Evolutionary conservation across 2,888 invertebrate species (phyloP).

Genomic region (Lacanobia wlatinum): DNA sequence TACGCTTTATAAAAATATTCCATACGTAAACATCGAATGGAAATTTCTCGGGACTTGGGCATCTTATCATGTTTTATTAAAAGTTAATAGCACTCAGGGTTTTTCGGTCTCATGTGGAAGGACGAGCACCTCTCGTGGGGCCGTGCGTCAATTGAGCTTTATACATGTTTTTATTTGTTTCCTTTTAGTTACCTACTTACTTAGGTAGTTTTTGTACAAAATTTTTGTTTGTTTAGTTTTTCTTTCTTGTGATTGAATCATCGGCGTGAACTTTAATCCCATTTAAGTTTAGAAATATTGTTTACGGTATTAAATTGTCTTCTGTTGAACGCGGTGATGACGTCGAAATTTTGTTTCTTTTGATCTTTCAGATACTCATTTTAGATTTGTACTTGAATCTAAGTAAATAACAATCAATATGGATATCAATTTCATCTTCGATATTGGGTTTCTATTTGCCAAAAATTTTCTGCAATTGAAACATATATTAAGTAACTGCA

Average conservation of each 20-base stretch:
- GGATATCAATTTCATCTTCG: not conserved
- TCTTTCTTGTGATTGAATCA: not conserved
- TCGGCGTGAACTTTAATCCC: not conserved
- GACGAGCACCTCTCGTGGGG: conserved; percentile 59
- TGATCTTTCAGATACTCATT: not conserved
- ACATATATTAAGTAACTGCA: not conserved
- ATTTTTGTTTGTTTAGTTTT: conserved; percentile 20
- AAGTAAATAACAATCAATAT: not conserved
- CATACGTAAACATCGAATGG: conserved; percentile 17
- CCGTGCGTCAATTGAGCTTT: conserved; percentile 63
- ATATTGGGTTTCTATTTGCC: not conserved
- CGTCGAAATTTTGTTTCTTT: not conserved
- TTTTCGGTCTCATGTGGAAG: conserved; percentile 51
- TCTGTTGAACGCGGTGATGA: not conserved
- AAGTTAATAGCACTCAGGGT: conserved; percentile 59
- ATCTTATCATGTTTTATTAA: conserved; percentile 40
- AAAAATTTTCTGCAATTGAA: not conserved
- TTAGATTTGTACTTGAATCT: not conserved
- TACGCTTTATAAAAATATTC: conserved; percentile 2
- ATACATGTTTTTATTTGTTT: conserved; percentile 40
- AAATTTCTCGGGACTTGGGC: conserved; percentile 30
- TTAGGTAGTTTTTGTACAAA: not conserved
- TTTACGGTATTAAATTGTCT: not conserved
- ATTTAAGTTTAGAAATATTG: not conserved
- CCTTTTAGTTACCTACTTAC: not conserved